Base-by-base conservation (phyloP, 2,113 vertebrate genomes). In the Crotalus tigris region DNA sequence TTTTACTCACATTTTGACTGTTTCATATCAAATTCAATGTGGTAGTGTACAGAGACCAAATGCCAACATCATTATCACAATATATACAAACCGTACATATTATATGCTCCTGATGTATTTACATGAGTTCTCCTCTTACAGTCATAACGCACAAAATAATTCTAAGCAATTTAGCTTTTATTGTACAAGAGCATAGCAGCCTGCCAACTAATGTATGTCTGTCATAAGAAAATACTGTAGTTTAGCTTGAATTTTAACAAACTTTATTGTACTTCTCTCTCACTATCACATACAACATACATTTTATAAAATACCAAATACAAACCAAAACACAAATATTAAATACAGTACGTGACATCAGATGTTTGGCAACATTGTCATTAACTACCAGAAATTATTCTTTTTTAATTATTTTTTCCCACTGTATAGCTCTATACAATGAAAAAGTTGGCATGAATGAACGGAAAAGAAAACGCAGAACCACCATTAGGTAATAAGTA, bases 361-460 rank as follows among this genome's bases (percentile, higher is more conserved):
- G 8, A 29, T 1, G 3, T 2, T 94, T 21, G 61, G 17, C 21
- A 88, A 81, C 87, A 5, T 95, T 95, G 90, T n/a, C 29, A 53
- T 33, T 61, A 15, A 10, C 26, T 29, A 17, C 44, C 24, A 23
- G 91, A 94, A 8, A 1, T 58, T 13, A 69, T 64, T 11, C 1
- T 54, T 69, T 54, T 69, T n/a, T 94, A 94, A 96, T 51, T 88
- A 44, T 39, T 8, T 75, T 13, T 61, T 44, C 91, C 3, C 46
- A 92, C 81, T 85, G 1, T 95, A 58, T 96, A 99, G 99, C 99
- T 94, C 97, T 99, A 94, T 99, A 99, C 97, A 99, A 97, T 94
- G 99, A 99, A 96, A 99, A 99, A 96, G 98, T 98, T 89, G 99
- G 99, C 90, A 98, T 98, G 92, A 99, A 99, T 89, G 99, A 99